Base-by-base conservation (phyloP, 2,888 invertebrate species). In the Drosophila atroscutellata region DNA sequence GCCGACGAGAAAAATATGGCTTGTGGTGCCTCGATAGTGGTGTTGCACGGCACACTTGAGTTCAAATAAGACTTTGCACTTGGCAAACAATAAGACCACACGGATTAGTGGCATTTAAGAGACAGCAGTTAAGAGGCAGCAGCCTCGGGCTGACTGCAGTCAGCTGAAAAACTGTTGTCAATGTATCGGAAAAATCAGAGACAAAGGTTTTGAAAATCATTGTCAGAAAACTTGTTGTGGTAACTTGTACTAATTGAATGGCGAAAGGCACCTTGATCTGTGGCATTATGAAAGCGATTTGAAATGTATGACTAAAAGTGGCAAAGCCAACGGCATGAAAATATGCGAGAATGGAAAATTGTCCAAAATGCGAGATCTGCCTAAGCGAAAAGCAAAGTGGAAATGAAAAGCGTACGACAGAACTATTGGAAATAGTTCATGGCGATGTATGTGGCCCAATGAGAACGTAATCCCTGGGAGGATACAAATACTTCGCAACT, bases 231-330 rank as follows among this genome's bases (percentile, higher is more conserved):
- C 28, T 28, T 7, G 28, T 8, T 30, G 2, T 0, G 34, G 15
- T 34, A 34, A 34, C 34, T 34, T 34, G 0, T 15, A 15, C 5
- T 15, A 15, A 2, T 34, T 36, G 34, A 36, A 36, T 36, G 34
- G 34, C 34, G 15, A 36, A 36, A 5, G 2, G 34, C 15, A 34
- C 13, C 34, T 34, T 13, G 13, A 34, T 13, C 34, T 34, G 1
- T 47, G 62, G 62, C 47, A 62, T 28, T 36, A 55, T 15, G 30
- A 62, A 37, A n/a, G 13, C 6, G 62, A 62, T 24, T 11, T 62
- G 8, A 54, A 15, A 13, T 32, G 28, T n/a, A 36, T 47, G 54
- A 1, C 45, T 3, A 36, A 36, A 26, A n/a, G 8, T 3, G 39
- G 32, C 3, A 32, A 61, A 45, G 52, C 18, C n/a, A 3, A 39